Base-by-base conservation (phyloP, 2,888 invertebrate species). In the Ctenicera cuprea region DNA sequence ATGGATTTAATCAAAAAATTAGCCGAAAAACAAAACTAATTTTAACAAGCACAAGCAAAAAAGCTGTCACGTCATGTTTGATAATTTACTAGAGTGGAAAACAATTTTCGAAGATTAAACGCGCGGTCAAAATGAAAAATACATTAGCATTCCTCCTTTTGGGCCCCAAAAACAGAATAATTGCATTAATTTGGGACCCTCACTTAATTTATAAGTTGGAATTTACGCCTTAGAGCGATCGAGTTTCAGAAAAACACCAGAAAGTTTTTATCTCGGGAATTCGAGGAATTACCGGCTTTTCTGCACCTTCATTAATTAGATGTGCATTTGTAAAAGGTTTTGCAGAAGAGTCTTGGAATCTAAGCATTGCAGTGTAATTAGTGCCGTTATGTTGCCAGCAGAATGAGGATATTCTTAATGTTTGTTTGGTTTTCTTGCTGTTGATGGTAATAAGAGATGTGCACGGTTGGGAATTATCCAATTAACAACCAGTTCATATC, bases 51-150 rank as follows among this genome's bases (percentile, higher is more conserved):
- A 5, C 5, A 5, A 4, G 5, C 8, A 16, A 48, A 48, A 48
- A 48, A 48, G 20, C 48, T 48, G 48, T 48, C 48, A 48, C 48
- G 48, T 48, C 48, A 48, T 48, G 48, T 48, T 48, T 18, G 9
- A 18, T 48, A 48, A 48, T 48, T 48, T 48, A 20, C 20, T 11
- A 7, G 20, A 48, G 48, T 48, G 48, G 48, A 48, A 48, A 48
- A n/a, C 14, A 16, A n/a, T 45, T 45, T 14, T 12, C 5, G 38
- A 12, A 38, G 43, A 16, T 14, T 9, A 38, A 38, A 38, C 38
- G 38, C 3, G 26, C n/a, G 41, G 4, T 3, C 41, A 4, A 14
- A 4, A 2, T 3, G 41, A 14, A n/a, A 41, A 41, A 41, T 41
- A 14, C 41, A 41, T 41, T 41, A 41, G 41, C 41, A 41, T 41